Conservation (phyloP, 1,140 invertebrate genomes). For the Drepana arcuata region DNA sequence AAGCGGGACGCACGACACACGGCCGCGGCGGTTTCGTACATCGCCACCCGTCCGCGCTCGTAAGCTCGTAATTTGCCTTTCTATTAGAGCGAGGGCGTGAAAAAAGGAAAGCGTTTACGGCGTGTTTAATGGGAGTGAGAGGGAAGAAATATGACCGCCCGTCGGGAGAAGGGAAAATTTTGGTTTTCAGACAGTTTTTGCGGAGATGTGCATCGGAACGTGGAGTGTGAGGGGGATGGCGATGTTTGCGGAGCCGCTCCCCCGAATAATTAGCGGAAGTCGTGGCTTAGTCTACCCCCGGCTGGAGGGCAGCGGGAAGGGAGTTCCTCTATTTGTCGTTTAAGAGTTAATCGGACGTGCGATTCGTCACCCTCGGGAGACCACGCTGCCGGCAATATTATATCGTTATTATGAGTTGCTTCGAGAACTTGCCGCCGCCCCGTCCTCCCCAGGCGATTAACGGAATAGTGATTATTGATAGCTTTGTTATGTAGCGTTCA, state of each 20-base stretch:
- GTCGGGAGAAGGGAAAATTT: constrained; percentile 67
- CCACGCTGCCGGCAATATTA: constrained; percentile 48
- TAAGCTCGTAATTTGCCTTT: constrained; percentile 72
- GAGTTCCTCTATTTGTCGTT: constrained; percentile 69
- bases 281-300: constrained; percentile 66
- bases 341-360: constrained; percentile 68
- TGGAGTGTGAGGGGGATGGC: constrained; percentile 52
- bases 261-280: constrained; percentile 68
- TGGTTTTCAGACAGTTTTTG: constrained; percentile 67
- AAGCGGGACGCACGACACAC: constrained; percentile 26
- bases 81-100: constrained; percentile 71
- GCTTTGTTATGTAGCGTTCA: constrained; percentile 32
- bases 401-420: constrained; percentile 63
- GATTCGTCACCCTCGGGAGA: constrained; percentile 65
- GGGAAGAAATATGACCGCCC: constrained; percentile 69
- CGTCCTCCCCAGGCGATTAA: constrained; percentile 43
- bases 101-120: constrained; percentile 72
- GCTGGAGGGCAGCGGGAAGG: constrained; percentile 45
- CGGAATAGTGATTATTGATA: constrained; percentile 64
- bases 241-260: constrained; percentile 48
- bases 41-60: constrained; percentile 67
- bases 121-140: constrained; percentile 69
- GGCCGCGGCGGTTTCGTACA: constrained; percentile 60
- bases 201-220: constrained; percentile 63
- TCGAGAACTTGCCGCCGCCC: constrained; percentile 19